Conservation (phyloP, 2,113 vertebrate species). For the Odocoileus virginianus region DNA sequence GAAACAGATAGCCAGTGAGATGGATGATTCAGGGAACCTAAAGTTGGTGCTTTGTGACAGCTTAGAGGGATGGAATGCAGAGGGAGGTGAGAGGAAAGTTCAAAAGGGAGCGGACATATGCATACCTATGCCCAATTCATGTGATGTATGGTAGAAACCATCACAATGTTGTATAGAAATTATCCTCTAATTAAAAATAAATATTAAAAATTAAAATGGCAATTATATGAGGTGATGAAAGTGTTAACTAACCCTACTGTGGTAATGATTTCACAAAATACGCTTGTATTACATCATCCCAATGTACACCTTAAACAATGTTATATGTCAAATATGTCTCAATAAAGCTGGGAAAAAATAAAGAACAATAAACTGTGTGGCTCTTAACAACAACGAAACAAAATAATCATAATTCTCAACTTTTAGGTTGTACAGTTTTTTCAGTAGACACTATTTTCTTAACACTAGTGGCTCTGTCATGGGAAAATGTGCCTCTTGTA, state of each 20-base stretch:
- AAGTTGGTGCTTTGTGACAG: background rate
- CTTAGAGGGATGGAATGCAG: background rate
- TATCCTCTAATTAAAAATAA: background rate
- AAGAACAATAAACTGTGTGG: background rate
- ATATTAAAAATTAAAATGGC: background rate
- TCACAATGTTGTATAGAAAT: background rate
- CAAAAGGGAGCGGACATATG: background rate
- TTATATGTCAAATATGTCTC: background rate
- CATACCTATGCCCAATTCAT: background rate
- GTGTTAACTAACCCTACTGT: background rate
- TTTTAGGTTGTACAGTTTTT: background rate
- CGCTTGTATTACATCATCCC: background rate
- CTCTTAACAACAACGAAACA: background rate
- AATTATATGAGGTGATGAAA: background rate
- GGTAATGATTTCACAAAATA: background rate
- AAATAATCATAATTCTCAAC: background rate
- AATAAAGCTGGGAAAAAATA: background rate
- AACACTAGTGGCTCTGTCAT: background rate
- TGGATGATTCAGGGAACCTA: background rate
- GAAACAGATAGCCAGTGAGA: background rate
- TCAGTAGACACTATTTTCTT: background rate
- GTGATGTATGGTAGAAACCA: background rate
- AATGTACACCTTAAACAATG: background rate
- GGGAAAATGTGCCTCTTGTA: background rate
- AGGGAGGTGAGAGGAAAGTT: background rate